Evolutionary conservation across 2,888 invertebrate species (phyloP).

Genomic region (Diogma glabrata): DNA sequence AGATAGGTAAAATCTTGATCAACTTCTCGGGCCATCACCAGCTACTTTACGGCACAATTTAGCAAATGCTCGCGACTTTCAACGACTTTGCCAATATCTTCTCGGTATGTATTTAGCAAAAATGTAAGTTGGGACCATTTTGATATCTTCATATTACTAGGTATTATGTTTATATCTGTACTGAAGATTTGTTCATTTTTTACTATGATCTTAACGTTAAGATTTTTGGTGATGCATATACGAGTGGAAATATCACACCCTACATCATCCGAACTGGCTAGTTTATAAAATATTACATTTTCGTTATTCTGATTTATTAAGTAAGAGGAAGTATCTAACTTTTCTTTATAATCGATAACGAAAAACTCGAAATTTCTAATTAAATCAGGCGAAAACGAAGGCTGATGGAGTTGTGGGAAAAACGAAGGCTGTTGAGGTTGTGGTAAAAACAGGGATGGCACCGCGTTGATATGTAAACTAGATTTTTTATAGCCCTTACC

Average conservation of each 20-base stretch:
- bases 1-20: not conserved
- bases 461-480: not conserved
- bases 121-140: conserved; percentile 1
- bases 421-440: not conserved
- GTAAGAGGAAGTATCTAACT: not conserved
- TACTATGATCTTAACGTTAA: not conserved
- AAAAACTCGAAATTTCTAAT: conserved; percentile 1
- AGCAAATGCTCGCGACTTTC: not conserved
- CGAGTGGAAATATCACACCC: not conserved
- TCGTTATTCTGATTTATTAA: not conserved
- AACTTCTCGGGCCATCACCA: not conserved
- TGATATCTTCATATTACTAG: not conserved
- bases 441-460: not conserved
- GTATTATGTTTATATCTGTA: not conserved
- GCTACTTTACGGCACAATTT: not conserved
- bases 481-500: too few species aligned
- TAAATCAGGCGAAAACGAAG: too few species aligned
- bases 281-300: not conserved
- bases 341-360: not conserved
- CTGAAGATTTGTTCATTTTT: not conserved
- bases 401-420: not conserved
- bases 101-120: not conserved
- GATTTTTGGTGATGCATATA: not conserved
- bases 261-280: not conserved
- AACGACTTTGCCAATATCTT: too few species aligned